Evolutionary conservation across 2,797 vertebrate species (phyloP), one percentile per base, ranked within the genome.

Genomic region (Amphiprion clarkii): DNA sequence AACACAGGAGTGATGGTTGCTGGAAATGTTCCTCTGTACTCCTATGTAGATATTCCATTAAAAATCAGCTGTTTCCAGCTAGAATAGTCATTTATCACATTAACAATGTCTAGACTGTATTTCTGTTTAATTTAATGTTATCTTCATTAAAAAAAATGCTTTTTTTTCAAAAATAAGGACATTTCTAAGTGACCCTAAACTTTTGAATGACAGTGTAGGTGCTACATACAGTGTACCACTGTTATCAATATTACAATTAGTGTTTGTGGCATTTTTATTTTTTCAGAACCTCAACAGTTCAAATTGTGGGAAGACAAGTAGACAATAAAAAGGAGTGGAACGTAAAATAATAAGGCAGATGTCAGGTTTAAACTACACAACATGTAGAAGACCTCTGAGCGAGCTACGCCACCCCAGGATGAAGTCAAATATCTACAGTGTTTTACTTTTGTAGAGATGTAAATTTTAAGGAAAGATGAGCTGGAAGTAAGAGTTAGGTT

Each of bases 211-310:
- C 4, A 27, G 2, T 27, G 27, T 27, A 27, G 4, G 27, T 27
- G 27, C 27, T 27, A 27, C 27, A 27, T 27, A 27, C 3, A 27
- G 31, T 31, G 31, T 31, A 31, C 6, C 6, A 3, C 17, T 46
- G 9, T 33, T 48, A 46, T 23, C 23, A 52, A 23, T 11, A 54
- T 6, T 27, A n/a, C 23, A 10, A 9, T 69, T n/a, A 51, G 42
- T 27, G 19, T 62, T 62, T 4, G 40, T 13, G 55, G 29, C 55
- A 33, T 49, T 51, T 61, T 67, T 19, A 25, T 8, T 62, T 64
- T 55, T 53, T 33, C 12, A 33, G 3, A 29, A 57, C 9, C 2
- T 48, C 12, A n/a, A 13, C 48, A 53, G 6, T 14, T 66, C 10
- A 31, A 39, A 46, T 19, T 52, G 10, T 51, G 62, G 8, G 2